These are phyloP conservation scores for Peromyscus polionotus DNA, from an alignment of 2,113 vertebrate genomes.

Conservation along the genomic window DNA sequence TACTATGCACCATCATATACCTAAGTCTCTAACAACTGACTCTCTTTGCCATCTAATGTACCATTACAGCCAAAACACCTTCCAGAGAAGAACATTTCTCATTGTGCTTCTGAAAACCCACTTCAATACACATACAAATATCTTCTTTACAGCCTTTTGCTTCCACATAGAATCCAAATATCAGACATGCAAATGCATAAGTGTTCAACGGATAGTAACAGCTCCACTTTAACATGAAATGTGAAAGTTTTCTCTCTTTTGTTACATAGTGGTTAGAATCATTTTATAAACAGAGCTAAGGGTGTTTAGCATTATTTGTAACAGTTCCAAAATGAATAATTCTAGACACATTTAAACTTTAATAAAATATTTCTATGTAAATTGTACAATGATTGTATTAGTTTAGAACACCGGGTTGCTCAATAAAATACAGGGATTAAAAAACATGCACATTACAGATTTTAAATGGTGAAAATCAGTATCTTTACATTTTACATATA, in stretches of 20 bases:
- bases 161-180: conserved; percentile 34
- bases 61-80: conserved; percentile 20
- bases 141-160: not conserved
- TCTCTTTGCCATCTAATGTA: conserved; percentile 35
- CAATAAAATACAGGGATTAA: conserved; percentile 58
- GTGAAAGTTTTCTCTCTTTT: not conserved
- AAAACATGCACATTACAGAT: not conserved
- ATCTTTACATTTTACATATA: conserved; percentile 61
- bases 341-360: conserved; percentile 23
- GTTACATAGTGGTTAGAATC: conserved; percentile 10
- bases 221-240: conserved; percentile 45
- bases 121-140: conserved; percentile 25
- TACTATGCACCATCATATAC: conserved; percentile 22
- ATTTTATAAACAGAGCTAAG: not conserved
- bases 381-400: conserved; percentile 28
- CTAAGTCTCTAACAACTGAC: conserved; percentile 44
- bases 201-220: conserved; percentile 47
- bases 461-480: not conserved
- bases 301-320: not conserved
- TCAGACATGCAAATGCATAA: conserved; percentile 68
- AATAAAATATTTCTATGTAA: not conserved
- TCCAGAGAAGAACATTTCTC: conserved; percentile 34
- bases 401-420: conserved; percentile 32
- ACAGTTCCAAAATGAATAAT: conserved; percentile 40
- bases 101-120: conserved; percentile 72